phyloP scores from a whole-genome alignment of 2,888 invertebrate genomes.

The Penaeus monodon region DNA sequence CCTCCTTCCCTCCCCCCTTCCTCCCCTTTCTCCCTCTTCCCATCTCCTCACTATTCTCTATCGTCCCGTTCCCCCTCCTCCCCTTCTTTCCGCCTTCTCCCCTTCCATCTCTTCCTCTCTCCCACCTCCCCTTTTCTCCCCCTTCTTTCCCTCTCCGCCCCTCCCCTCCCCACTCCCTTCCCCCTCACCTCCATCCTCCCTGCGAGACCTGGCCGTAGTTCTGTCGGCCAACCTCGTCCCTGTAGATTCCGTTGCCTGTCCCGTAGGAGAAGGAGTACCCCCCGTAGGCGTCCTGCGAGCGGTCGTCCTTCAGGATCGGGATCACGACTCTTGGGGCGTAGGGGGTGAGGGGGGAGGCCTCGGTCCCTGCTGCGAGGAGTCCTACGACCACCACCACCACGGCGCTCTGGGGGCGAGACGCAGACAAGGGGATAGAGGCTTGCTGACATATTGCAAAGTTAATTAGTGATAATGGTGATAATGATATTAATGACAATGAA shows the following conservation, averaged over 20 bases:
- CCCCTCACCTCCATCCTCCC: constrained; percentile 56
- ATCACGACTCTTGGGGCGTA: constrained; percentile 34
- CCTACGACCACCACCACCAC: not conserved
- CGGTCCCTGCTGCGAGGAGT: not conserved
- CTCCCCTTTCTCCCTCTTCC: not conserved
- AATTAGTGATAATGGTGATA: too few species aligned
- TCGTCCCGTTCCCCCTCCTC: not conserved
- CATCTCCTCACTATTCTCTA: too few species aligned
- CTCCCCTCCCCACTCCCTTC: too few species aligned
- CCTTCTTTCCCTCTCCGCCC: not conserved
- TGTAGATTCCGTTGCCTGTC: constrained; percentile 52
- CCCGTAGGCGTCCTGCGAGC: constrained; percentile 45
- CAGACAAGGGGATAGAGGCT: too few species aligned
- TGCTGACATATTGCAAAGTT: too few species aligned
- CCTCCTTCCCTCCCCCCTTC: too few species aligned
- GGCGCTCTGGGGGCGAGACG: not conserved
- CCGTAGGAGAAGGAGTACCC: constrained; percentile 54
- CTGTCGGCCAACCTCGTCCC: constrained; percentile 45
- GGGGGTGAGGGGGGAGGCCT: not conserved
- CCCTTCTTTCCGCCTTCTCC: not conserved
- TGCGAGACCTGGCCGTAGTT: constrained; percentile 42
- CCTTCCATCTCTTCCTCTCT: not conserved
- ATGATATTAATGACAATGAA: too few species aligned
- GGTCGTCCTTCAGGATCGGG: constrained; percentile 55
- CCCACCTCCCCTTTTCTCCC: not conserved